A percentile compares a stretch with the other conserved stretches of the same genome.
Conservation (phyloP, 1,140 invertebrate genomes). For the Anastrepha ludens region DNA sequence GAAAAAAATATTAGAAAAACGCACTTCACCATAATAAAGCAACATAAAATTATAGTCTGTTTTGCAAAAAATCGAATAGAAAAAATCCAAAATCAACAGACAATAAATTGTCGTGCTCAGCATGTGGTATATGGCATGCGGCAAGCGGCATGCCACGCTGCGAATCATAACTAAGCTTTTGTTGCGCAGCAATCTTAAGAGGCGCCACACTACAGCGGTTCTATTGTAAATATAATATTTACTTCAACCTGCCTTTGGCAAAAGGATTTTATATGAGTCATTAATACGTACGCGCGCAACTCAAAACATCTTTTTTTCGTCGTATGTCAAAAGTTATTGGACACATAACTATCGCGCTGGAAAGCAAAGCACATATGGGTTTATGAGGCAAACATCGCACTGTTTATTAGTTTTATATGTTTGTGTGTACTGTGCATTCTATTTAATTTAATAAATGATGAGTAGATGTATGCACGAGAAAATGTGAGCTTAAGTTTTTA, state of each 20-base stretch:
- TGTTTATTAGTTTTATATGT: no score
- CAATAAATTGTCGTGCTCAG: constrained; percentile 28
- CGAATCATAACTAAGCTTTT: constrained; percentile 36
- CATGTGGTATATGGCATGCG: constrained; percentile 12
- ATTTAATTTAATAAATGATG: no score
- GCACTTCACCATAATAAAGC: background rate
- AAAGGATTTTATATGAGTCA: constrained; percentile 38
- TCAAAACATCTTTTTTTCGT: background rate
- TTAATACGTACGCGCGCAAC: constrained; percentile 3
- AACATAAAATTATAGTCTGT: background rate
- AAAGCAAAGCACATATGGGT: no score
- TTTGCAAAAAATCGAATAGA: background rate
- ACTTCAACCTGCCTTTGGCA: background rate
- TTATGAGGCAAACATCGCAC: no score
- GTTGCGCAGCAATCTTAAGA: background rate
- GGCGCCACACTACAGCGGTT: background rate
- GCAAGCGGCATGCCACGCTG: constrained; percentile 26
- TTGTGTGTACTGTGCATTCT: no score
- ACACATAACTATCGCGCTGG: no score
- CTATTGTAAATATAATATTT: background rate
- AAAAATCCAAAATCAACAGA: background rate
- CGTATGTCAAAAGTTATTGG: no score
- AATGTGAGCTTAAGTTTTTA: no score
- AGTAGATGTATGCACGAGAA: no score
- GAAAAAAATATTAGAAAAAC: background rate